phyloP scores from a whole-genome alignment of 2,888 invertebrate genomes.

The Lasioglossum marginatum region DNA sequence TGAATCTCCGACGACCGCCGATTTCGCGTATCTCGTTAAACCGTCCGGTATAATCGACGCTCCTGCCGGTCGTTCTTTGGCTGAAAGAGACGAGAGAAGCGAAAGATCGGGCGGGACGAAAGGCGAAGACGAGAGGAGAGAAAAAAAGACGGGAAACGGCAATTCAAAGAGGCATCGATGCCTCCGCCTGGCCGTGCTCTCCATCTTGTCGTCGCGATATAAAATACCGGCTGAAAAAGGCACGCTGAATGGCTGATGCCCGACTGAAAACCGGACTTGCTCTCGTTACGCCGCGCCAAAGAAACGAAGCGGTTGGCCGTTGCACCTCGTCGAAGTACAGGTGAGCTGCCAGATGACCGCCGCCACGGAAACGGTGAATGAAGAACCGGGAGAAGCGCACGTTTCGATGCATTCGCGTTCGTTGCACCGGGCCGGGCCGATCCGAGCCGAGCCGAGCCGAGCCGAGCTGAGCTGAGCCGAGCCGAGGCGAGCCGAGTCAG shows the following conservation, averaged over 20 bases:
- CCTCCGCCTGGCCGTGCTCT: slow-evolving; percentile 11
- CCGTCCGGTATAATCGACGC: slow-evolving; percentile 14
- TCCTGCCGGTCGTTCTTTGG: background rate
- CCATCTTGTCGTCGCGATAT: slow-evolving; percentile 34
- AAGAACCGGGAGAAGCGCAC: slow-evolving; percentile 50
- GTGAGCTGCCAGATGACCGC: slow-evolving; percentile 49
- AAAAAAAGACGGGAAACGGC: background rate
- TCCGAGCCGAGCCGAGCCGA: too few species aligned
- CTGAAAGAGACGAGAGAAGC: background rate
- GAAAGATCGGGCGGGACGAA: background rate
- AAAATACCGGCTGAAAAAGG: slow-evolving; percentile 50
- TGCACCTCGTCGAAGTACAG: slow-evolving; percentile 48
- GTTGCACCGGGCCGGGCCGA: background rate
- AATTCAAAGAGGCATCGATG: slow-evolving; percentile 33
- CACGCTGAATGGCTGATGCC: slow-evolving; percentile 45
- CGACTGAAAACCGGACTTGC: slow-evolving; percentile 67
- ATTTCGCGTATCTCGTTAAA: slow-evolving; percentile 37
- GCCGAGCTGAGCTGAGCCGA: background rate
- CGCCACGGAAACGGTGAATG: slow-evolving; percentile 64
- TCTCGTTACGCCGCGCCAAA: slow-evolving; percentile 61
- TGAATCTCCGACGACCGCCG: slow-evolving; percentile 19
- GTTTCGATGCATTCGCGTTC: slow-evolving; percentile 39
- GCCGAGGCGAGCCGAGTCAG: background rate
- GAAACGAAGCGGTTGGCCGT: slow-evolving; percentile 64
- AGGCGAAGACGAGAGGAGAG: background rate